These are phyloP conservation scores for Hyperoplus lanceolatus DNA, from an alignment of 2,797 vertebrate genomes.

Conservation along the genomic window DNA sequence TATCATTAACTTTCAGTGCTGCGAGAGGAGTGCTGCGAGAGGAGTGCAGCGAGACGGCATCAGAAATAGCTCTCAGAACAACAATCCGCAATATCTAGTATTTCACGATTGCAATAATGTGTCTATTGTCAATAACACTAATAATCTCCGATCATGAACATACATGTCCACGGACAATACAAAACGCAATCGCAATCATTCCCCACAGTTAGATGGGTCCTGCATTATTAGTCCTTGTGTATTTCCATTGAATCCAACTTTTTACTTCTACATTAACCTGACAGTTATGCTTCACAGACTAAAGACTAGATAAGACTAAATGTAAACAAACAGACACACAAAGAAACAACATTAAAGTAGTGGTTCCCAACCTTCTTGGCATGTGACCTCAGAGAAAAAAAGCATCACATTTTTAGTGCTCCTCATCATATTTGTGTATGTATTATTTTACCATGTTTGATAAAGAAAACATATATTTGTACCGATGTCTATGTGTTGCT, in stretches of 20 bases:
- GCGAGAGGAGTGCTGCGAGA: conserved; percentile 45
- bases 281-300: too few relatives aligned
- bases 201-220: conserved; percentile 13
- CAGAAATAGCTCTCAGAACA: conserved; percentile 40
- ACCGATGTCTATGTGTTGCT: too few relatives aligned
- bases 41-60: conserved; percentile 40
- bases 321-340: neutral
- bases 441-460: neutral
- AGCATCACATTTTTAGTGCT: too few relatives aligned
- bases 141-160: conserved; percentile 2
- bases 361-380: neutral
- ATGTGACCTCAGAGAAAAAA: too few relatives aligned
- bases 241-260: neutral
- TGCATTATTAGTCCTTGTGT: conserved; percentile 24
- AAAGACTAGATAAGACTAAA: too few relatives aligned
- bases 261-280: neutral
- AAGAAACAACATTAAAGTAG: too few relatives aligned
- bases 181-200: neutral
- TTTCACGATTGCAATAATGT: conserved; percentile 30
- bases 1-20: conserved; percentile 72
- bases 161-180: neutral
- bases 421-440: neutral
- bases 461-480: too few relatives aligned
- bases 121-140: conserved; percentile 30
- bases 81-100: conserved; percentile 17